Conservation (phyloP, 2,797 vertebrate species). For the Falco biarmicus region DNA sequence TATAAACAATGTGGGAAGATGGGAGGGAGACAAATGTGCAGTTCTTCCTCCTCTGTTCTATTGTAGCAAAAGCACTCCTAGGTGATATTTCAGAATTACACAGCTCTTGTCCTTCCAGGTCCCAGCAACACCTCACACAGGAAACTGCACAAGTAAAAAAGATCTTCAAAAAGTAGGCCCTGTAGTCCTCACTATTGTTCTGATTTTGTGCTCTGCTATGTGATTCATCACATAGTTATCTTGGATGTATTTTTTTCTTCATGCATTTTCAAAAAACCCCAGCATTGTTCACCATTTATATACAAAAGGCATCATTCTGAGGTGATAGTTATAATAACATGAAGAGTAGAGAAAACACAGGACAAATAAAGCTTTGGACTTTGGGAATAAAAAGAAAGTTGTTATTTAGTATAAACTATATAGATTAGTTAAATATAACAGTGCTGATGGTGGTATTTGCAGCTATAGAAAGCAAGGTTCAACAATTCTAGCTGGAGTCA, state of each 20-base stretch:
- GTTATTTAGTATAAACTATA: background rate
- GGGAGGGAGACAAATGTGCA: background rate
- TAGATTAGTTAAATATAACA: background rate
- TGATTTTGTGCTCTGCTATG: background rate
- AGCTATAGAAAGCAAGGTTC: background rate
- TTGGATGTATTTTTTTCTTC: background rate
- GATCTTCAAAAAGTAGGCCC: background rate
- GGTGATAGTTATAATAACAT: background rate
- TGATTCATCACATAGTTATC: background rate
- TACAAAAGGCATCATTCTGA: background rate
- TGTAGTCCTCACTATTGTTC: background rate
- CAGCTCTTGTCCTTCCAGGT: background rate
- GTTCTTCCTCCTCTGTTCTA: background rate
- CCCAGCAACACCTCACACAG: background rate
- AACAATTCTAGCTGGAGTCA: background rate
- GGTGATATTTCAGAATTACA: background rate
- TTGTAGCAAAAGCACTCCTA: background rate
- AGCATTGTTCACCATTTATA: background rate
- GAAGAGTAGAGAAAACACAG: background rate
- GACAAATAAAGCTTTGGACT: background rate
- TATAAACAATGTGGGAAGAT: accelerated
- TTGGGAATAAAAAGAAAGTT: background rate
- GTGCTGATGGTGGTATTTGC: background rate
- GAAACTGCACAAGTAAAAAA: background rate
- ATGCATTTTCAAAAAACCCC: background rate